phyloP scores from a whole-genome alignment of 2,888 invertebrate genomes.

The Acleris cristana region DNA sequence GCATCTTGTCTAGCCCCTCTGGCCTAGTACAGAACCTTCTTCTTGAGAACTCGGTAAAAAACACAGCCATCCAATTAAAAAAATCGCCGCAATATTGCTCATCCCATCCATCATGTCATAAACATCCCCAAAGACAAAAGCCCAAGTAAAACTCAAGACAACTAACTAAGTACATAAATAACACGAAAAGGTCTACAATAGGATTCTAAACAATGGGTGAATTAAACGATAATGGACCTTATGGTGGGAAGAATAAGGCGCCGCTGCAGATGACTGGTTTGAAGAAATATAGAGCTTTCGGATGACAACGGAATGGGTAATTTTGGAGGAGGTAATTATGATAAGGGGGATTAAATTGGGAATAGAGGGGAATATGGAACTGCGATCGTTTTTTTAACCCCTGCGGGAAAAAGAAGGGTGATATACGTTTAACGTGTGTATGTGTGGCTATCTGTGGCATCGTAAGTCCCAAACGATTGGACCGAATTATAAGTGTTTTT shows the following conservation, averaged over 20 bases:
- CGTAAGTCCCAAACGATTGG: too few species aligned
- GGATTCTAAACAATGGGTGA: conserved; percentile 24
- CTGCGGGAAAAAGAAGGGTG: too few species aligned
- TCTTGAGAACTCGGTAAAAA: too few species aligned
- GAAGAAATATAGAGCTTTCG: conserved; percentile 31
- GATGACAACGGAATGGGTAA: background rate
- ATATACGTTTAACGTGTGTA: too few species aligned
- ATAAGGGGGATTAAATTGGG: background rate
- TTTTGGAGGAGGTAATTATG: conserved; percentile 31
- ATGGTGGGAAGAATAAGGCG: conserved; percentile 30
- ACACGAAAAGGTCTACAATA: conserved; percentile 28
- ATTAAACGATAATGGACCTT: conserved; percentile 33
- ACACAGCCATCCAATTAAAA: background rate
- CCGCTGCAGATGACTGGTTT: conserved; percentile 33
- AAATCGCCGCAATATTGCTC: conserved; percentile 17
- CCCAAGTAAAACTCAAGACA: conserved; percentile 34
- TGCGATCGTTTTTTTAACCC: too few species aligned
- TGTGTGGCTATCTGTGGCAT: too few species aligned
- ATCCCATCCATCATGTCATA: conserved; percentile 31
- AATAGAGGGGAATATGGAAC: too few species aligned
- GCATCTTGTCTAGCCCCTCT: too few species aligned
- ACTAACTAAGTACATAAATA: conserved; percentile 38
- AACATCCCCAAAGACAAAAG: conserved; percentile 29
- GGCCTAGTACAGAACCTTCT: too few species aligned
- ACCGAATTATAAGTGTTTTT: too few species aligned